A percentile compares a stretch with the other conserved stretches of the same genome.
phyloP scores from a whole-genome alignment of 1,140 invertebrate genomes.

The Coenobita brevimanus region DNA sequence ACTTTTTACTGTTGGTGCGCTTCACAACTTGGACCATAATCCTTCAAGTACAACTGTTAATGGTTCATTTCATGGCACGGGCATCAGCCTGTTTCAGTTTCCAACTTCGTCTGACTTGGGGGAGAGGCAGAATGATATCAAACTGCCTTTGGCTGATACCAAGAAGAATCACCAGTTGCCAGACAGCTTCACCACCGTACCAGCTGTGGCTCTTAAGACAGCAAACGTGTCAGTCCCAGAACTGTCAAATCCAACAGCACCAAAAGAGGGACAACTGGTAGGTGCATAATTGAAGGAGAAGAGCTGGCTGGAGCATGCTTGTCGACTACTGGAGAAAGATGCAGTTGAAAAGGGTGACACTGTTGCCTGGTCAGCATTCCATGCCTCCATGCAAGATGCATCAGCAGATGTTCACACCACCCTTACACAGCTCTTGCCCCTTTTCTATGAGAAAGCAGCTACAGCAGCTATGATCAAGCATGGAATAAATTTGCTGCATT shows the following conservation, averaged over 20 bases:
- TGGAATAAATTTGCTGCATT: not conserved
- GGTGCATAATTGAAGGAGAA: slow-evolving; percentile 12
- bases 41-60: slow-evolving; percentile 29
- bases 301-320: not conserved
- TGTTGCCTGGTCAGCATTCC: slow-evolving; percentile 20
- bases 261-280: not conserved
- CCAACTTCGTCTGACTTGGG: not conserved
- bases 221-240: not conserved
- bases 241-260: not conserved
- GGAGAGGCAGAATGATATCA: not conserved
- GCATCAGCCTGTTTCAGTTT: slow-evolving; percentile 6
- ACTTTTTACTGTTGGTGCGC: slow-evolving; percentile 4
- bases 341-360: slow-evolving; percentile 14
- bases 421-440: slow-evolving; percentile 5
- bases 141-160: not conserved
- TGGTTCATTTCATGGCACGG: slow-evolving; percentile 34
- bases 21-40: slow-evolving; percentile 36
- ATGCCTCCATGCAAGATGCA: slow-evolving; percentile 11
- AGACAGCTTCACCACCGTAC: slow-evolving; percentile 15
- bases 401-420: not conserved
- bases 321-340: not conserved
- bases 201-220: not conserved
- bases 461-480: slow-evolving; percentile 26
- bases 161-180: slow-evolving; percentile 4
- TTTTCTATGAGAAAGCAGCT: slow-evolving; percentile 18